Base-by-base conservation (phyloP, 2,888 invertebrate species). In the Drosophila kambysellisi region DNA sequence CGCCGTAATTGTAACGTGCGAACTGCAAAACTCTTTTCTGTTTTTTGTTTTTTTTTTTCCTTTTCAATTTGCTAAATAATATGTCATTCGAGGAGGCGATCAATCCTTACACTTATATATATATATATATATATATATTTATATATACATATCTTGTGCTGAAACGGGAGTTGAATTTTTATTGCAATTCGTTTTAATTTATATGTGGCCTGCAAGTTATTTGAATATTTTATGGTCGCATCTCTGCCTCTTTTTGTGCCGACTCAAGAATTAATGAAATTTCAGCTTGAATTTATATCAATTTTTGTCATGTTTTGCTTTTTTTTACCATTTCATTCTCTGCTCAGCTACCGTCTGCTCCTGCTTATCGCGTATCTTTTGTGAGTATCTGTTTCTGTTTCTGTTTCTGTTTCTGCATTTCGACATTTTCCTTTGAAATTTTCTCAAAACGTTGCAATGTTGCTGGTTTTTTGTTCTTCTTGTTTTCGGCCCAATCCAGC, bases 131-230 rank as follows among this genome's bases (percentile, higher is more conserved):
- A 52, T 37, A 30, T 43, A 52, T 20, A n/a, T 29, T 12, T 33
- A 7, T 66, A 25, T 43, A 20, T 41, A 17, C 25, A 17, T 20
- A n/a, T 67, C 29, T 50, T 41, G 56, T 41, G 66, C 52, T 76
- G 67, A 70, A 88, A 88, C 88, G 82, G 85, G 82, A 88, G 82
- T 86, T 88, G 89, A 80, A 86, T 88, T 86, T 81, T 86, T 79
- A 88, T 86, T 79, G 89, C 82, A 81, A 74, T 88, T 88, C 86
- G 78, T 76, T 79, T 85, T 79, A 86, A 80, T 85, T 85, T 86
- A 83, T 82, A 70, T 75, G 64, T 56, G 69, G 56, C 74, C 63
- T 62, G 61, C 63, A 64, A 74, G 68, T 64, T 82, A 77, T 74
- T 81, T 82, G 80, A 82, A 77, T 77, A 82, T 79, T 72, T 76